phyloP scores from a whole-genome alignment of 2,113 vertebrate genomes.

The Pteronura brasiliensis region DNA sequence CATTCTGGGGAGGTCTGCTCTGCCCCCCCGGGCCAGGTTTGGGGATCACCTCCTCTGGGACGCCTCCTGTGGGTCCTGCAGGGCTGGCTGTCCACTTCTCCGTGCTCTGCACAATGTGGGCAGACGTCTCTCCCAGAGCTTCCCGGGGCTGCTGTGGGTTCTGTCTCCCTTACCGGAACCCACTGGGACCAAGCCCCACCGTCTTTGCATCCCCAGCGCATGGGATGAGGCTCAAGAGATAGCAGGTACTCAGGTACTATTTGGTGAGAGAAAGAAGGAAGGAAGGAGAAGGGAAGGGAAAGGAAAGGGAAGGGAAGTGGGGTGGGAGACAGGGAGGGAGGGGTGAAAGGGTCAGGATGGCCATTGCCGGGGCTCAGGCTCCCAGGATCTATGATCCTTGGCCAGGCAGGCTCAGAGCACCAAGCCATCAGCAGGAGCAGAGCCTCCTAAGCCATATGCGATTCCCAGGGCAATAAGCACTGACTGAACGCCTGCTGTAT shows the following conservation, averaged over 20 bases:
- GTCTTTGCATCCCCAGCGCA: neutral
- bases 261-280: neutral
- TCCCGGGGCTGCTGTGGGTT: neutral
- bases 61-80: neutral
- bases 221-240: neutral
- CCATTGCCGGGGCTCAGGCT: neutral
- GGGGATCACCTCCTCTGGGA: neutral
- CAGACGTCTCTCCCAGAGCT: neutral
- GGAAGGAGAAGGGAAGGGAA: neutral
- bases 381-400: neutral
- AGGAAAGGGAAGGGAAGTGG: no score
- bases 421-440: neutral
- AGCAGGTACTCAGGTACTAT: neutral
- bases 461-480: neutral
- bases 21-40: neutral
- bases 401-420: neutral
- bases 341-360: neutral
- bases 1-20: neutral
- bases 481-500: neutral
- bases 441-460: neutral
- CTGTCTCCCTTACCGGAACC: neutral
- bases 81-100: neutral
- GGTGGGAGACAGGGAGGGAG: neutral
- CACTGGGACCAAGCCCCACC: rapidly evolving
- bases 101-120: no score